Conservation (phyloP, 2,113 vertebrate species). For the Zingel zingel region DNA sequence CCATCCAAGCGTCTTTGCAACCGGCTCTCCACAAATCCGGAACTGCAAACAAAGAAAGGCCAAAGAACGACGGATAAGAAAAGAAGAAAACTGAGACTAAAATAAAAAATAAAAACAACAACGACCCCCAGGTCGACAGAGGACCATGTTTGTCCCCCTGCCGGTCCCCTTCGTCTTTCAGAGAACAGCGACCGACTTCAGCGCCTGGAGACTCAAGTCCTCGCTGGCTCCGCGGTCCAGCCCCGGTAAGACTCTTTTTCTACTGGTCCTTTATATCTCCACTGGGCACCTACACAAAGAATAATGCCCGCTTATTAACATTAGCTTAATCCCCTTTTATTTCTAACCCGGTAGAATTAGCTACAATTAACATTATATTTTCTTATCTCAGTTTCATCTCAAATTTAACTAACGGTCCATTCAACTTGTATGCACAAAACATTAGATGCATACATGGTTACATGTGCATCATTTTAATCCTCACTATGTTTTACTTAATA, state of each 20-base stretch:
- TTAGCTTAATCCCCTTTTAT: not conserved
- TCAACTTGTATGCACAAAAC: not conserved
- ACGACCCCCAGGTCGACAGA: conserved; percentile 81
- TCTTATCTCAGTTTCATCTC: not conserved
- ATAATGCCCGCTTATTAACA: not conserved
- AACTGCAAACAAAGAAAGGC: conserved; percentile 53
- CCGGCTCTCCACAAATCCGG: conserved; percentile 43
- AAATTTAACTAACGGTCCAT: not conserved
- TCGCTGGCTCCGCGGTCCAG: conserved; percentile 87
- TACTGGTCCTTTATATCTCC: not conserved
- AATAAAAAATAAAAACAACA: conserved; percentile 38
- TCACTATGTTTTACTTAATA: not conserved
- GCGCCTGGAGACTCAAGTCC: conserved; percentile 89
- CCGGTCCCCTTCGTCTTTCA: conserved; percentile 89
- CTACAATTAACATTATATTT: not conserved
- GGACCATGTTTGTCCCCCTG: conserved; percentile 86
- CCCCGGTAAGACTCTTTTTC: conserved; percentile 83
- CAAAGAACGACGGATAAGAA: conserved; percentile 63
- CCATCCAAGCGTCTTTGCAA: conserved; percentile 12
- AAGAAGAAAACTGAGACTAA: conserved; percentile 70
- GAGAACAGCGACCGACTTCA: conserved; percentile 89
- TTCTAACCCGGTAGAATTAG: not conserved
- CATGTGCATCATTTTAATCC: not conserved
- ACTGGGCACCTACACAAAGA: conserved; percentile 25
- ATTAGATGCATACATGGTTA: not conserved